phyloP scores from a whole-genome alignment of 2,888 invertebrate species.

The Gymnosoma rotundatum region DNA sequence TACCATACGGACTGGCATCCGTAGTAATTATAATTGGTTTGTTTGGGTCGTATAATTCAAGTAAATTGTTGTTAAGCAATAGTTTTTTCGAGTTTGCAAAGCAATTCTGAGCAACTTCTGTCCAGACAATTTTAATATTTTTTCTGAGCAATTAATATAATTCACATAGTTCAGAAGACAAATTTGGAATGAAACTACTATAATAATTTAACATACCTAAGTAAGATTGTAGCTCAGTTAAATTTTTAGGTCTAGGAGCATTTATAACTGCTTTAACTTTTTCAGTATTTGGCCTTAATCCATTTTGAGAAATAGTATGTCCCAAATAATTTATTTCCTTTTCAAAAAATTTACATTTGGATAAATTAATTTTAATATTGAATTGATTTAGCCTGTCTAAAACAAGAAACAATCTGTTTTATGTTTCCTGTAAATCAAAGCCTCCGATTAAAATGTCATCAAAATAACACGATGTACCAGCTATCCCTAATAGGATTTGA shows the following conservation, averaged over 20 bases:
- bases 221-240: conserved; percentile 8
- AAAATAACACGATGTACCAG: not conserved
- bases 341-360: not conserved
- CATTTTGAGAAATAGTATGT: not conserved
- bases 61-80: conserved; percentile 23
- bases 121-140: not conserved
- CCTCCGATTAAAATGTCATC: not conserved
- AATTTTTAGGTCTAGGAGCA: conserved; percentile 41
- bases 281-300: not conserved
- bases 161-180: not conserved
- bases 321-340: not conserved
- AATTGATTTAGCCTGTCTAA: no score
- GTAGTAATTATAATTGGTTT: conserved; percentile 26
- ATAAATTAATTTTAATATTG: no score
- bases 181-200: not conserved
- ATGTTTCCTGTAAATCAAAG: no score
- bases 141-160: not conserved
- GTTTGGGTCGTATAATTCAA: conserved; percentile 25
- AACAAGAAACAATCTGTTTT: no score
- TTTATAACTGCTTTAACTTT: not conserved
- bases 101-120: conserved; percentile 1
- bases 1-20: conserved; percentile 9
- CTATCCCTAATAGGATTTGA: not conserved
- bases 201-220: conserved; percentile 20
- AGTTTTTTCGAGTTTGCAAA: conserved; percentile 35